Base-by-base conservation (phyloP, 64 coral and sea anemone genomes). In the Montipora foliosa region DNA sequence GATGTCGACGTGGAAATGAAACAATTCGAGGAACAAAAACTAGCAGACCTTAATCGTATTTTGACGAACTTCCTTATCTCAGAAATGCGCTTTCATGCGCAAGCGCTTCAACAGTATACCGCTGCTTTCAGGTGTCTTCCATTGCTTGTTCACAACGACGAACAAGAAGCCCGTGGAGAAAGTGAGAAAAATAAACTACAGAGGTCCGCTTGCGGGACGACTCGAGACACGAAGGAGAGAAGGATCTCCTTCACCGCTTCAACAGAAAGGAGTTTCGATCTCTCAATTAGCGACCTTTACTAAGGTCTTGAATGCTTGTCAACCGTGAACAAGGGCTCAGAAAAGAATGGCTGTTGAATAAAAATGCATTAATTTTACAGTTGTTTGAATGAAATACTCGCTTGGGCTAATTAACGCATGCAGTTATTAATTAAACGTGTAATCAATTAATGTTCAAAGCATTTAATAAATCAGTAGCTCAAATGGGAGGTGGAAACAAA, bases 41-140 rank as follows among this genome's bases (percentile, higher is more conserved):
- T 47, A 19, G 1, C 47, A 86, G 82, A 86, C 4, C 67, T 70
- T 6, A 50, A 86, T 86, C 82, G 47, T 11, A 22, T 86, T 9
- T 11, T 86, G 4, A 46, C 44, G 21, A 59, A 86, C 60, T 86
- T 86, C 66, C 82, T 86, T 0, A 66, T 86, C 4, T 37, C 66
- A 9, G 82, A 86, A 13, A 86, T 86, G 82, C 82, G 82, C 82
- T 86, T 86, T 20, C 82, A 86, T 13, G 82, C 82, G 17, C 62
- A 86, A 72, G 82, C 82, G 2, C 82, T 86, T 72, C 82, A 86
- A 22, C 59, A 48, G 44, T 86, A 86, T 17, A 86, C 82, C 19
- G 82, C 82, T 72, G 82, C 82, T n/a, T 86, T 86, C 47, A 86
- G 46, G 47, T 86, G 82, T 67, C 82, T 86, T 6, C 82, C 82